phyloP scores from a whole-genome alignment of 2,888 invertebrate genomes.

The Coecobrya sp. region DNA sequence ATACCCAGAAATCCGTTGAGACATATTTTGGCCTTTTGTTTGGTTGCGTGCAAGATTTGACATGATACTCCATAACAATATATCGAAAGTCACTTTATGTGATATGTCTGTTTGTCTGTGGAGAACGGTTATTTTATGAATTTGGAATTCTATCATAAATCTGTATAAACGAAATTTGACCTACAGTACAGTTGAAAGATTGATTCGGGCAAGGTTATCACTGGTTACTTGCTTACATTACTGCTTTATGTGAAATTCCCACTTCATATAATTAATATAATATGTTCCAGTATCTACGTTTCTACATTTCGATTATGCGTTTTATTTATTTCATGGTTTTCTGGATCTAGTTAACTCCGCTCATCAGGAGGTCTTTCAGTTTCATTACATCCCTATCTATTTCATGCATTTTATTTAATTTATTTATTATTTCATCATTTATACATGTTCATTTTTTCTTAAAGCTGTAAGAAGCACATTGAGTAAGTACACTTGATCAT shows the following conservation, averaged over 20 bases:
- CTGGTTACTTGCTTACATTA: too few relatives aligned
- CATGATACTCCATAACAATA: constrained; percentile 58
- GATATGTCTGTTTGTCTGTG: too few relatives aligned
- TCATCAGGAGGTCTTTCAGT: constrained; percentile 80
- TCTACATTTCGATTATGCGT: too few relatives aligned
- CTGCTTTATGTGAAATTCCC: too few relatives aligned
- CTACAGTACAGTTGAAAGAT: too few relatives aligned
- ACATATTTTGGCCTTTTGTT: constrained; percentile 44
- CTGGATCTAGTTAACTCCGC: constrained; percentile 73
- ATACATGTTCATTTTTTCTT: constrained; percentile 63
- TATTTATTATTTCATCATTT: constrained; percentile 77
- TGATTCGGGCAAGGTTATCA: too few relatives aligned
- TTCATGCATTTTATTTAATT: constrained; percentile 73
- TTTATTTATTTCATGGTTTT: constrained; percentile 71
- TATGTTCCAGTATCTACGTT: too few relatives aligned
- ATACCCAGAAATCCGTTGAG: constrained; percentile 21
- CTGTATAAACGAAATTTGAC: too few relatives aligned
- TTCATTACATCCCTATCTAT: constrained; percentile 77
- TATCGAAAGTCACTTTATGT: too few relatives aligned
- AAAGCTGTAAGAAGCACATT: neutral
- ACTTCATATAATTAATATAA: too few relatives aligned
- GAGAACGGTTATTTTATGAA: too few relatives aligned
- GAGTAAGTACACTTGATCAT: constrained; percentile 15
- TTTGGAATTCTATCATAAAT: too few relatives aligned
- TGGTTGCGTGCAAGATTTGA: constrained; percentile 67